phyloP scores from a whole-genome alignment of 2,888 invertebrate genomes.

The Corbicula japonica region DNA sequence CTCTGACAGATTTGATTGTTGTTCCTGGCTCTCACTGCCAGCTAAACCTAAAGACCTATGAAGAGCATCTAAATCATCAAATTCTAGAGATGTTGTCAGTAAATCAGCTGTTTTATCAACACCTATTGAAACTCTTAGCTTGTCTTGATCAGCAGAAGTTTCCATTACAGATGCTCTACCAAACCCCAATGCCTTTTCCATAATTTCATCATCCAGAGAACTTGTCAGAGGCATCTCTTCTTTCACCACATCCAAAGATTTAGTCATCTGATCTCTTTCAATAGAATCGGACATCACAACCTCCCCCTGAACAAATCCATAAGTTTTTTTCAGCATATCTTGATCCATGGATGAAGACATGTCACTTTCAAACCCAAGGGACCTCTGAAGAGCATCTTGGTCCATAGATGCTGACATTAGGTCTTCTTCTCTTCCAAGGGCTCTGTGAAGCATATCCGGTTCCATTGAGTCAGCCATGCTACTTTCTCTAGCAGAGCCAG shows the following conservation, averaged over 20 bases:
- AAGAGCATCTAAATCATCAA: slow-evolving; percentile 65
- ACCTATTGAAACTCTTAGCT: slow-evolving; percentile 55
- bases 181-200: slow-evolving; percentile 49
- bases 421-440: slow-evolving; percentile 34
- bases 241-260: slow-evolving; percentile 46
- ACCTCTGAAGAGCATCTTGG: slow-evolving; percentile 58
- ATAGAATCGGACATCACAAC: slow-evolving; percentile 60
- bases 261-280: slow-evolving; percentile 52
- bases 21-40: slow-evolving; percentile 53
- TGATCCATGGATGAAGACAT: slow-evolving; percentile 61
- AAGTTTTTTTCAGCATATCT: slow-evolving; percentile 53
- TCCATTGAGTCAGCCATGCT: slow-evolving; percentile 62
- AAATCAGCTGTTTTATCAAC: slow-evolving; percentile 56
- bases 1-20: slow-evolving; percentile 39
- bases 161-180: slow-evolving; percentile 53
- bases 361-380: slow-evolving; percentile 50
- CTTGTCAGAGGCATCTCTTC: slow-evolving; percentile 52
- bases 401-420: slow-evolving; percentile 61
- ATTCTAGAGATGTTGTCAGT: slow-evolving; percentile 60
- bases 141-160: slow-evolving; percentile 51
- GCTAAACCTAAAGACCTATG: slow-evolving; percentile 64
- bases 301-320: slow-evolving; percentile 48
- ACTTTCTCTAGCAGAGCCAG: slow-evolving; percentile 52
- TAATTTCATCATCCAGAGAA: slow-evolving; percentile 61
- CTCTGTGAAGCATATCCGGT: slow-evolving; percentile 44